A percentile compares a stretch with the other conserved stretches of the same genome.
These are phyloP conservation scores for Aurelia coerulea DNA, from an alignment of 30 jellyfish, hydroid and myxozoan genomes.

Conservation along the genomic window DNA sequence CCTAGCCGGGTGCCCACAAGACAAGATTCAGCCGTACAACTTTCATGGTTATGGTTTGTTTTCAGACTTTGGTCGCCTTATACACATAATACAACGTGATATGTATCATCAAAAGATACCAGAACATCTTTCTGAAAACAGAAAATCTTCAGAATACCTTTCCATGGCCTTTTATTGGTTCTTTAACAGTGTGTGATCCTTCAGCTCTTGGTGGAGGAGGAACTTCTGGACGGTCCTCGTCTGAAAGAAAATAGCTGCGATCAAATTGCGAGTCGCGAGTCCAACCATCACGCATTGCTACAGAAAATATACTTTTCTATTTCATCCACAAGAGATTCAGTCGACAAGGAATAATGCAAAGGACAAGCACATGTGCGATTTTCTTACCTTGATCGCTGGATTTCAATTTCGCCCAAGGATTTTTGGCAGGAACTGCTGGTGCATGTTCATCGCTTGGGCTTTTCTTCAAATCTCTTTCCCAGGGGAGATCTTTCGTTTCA, in stretches of 20 bases:
- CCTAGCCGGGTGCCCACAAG: no score
- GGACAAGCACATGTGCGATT: no score
- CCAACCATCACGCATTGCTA: no score
- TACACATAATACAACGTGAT: no score
- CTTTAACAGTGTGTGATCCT: neutral
- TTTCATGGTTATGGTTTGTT: no score
- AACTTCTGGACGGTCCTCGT: slow-evolving; percentile 26
- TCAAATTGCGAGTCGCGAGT: neutral
- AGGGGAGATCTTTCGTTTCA: slow-evolving; percentile 20
- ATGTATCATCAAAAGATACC: no score
- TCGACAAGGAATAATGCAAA: no score
- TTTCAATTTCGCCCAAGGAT: slow-evolving; percentile 67
- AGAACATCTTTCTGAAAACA: no score
- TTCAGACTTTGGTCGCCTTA: no score
- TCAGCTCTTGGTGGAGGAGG: slow-evolving; percentile 1
- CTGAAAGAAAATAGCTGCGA: slow-evolving; percentile 23
- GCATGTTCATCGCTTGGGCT: slow-evolving; percentile 52
- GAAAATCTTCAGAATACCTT: slow-evolving; percentile 1
- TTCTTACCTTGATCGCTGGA: slow-evolving; percentile 57
- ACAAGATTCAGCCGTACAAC: no score
- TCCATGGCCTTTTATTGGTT: slow-evolving; percentile 30
- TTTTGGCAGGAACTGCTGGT: slow-evolving; percentile 47
- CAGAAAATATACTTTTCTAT: no score
- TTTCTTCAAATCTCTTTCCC: slow-evolving; percentile 33
- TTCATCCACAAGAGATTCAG: no score